phyloP scores from a whole-genome alignment of 2,113 vertebrate genomes.

The Podarcis raffonei region DNA sequence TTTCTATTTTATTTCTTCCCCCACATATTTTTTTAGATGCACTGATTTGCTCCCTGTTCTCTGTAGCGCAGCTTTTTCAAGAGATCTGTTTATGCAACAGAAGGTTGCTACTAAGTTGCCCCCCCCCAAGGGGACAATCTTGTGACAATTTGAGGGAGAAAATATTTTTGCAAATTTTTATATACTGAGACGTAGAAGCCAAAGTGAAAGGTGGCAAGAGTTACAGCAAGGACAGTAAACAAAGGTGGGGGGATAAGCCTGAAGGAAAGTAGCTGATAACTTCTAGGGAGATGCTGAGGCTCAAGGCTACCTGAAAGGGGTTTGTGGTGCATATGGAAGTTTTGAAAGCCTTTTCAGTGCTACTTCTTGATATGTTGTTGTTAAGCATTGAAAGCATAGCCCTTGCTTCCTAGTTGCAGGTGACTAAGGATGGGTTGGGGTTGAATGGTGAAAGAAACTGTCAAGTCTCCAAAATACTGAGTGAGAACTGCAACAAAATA shows the following conservation, averaged over 20 bases:
- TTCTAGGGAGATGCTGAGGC: not conserved
- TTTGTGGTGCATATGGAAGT: not conserved
- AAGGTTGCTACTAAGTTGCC: not conserved
- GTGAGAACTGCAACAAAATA: too few species aligned
- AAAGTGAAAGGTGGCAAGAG: not conserved
- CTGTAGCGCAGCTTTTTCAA: not conserved
- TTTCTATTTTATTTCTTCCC: not conserved
- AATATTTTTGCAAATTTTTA: not conserved
- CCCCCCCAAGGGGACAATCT: not conserved
- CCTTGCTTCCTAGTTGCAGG: not conserved
- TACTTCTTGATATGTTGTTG: not conserved
- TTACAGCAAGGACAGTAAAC: not conserved
- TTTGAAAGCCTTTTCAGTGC: not conserved
- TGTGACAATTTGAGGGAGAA: not conserved
- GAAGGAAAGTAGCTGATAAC: not conserved
- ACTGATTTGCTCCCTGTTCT: slow-evolving; percentile 6
- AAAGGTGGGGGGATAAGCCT: not conserved
- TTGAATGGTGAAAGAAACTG: not conserved
- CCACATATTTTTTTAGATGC: slow-evolving; percentile 16
- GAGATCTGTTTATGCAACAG: not conserved
- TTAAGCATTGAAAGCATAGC: too few species aligned
- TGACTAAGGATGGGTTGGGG: not conserved
- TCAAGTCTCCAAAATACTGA: not conserved
- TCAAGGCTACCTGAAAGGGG: not conserved
- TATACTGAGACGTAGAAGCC: not conserved